Evolutionary conservation across 1,140 invertebrate genomes (phyloP).

Genomic region (Solenopsis invicta): DNA sequence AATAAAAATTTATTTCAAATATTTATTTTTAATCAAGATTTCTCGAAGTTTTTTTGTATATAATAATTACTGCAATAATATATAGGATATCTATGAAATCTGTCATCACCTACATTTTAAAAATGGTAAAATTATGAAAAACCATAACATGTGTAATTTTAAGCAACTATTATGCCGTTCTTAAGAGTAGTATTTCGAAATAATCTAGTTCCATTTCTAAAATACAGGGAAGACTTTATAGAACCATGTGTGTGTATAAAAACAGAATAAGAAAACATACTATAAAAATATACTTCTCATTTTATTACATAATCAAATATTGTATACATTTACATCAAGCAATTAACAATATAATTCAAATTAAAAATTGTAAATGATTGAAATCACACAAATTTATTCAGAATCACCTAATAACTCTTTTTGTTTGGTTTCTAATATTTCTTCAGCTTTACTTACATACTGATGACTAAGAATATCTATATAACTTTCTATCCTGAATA

Average conservation of each 20-base stretch:
- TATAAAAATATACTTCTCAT: not conserved
- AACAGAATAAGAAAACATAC: not conserved
- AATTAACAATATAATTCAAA: not conserved
- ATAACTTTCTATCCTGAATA: conserved; percentile 90
- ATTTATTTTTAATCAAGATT: not conserved
- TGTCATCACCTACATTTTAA: too few relatives aligned
- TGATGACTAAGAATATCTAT: conserved; percentile 90
- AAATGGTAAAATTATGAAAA: too few relatives aligned
- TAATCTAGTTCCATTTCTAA: too few relatives aligned
- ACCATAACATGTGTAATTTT: too few relatives aligned
- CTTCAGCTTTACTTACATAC: conserved; percentile 90
- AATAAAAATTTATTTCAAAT: not conserved
- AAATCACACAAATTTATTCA: conserved; percentile 38
- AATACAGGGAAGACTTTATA: too few relatives aligned
- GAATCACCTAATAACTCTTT: conserved; percentile 90
- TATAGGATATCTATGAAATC: too few relatives aligned
- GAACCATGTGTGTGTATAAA: too few relatives aligned
- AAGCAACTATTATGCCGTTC: too few relatives aligned
- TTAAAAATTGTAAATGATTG: conserved; percentile 1
- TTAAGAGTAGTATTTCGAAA: too few relatives aligned
- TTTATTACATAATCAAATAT: conserved; percentile 19
- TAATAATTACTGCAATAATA: too few relatives aligned
- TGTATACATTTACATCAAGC: not conserved
- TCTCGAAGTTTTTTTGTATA: not conserved
- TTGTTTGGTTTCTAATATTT: conserved; percentile 90